Base-by-base conservation (phyloP, 2,888 invertebrate species). In the Xanthia icteritia region DNA sequence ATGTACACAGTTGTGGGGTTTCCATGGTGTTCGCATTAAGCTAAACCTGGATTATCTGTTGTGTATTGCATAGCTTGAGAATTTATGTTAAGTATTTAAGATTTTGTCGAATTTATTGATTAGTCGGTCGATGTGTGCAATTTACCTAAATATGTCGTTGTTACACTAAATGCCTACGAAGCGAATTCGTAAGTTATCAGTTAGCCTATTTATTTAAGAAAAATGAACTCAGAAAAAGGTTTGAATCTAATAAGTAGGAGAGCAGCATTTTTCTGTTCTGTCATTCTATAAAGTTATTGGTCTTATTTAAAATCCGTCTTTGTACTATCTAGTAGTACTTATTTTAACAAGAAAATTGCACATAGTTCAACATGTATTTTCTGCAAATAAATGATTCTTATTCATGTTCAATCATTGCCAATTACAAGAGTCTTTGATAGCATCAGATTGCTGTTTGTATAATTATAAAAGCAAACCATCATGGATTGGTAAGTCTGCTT, bases 401-500 rank as follows among this genome's bases (percentile, higher is more conserved):
- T 27, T 60, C 54, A 65, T 54, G 54, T 79, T 27, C 17, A 42
- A 13, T 20, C 54, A 45, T 48, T 54, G n/a, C 58, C 72, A 76
- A 76, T 81, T 85, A 73, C 45, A 60, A 71, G 48, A 31, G 31
- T 61, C 63, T 75, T 75, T 64, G 75, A 60, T 64, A 64, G 20
- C 58, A 51, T 36, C 39, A 54, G 63, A 72, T 84, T 72, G n/a
- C 42, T 84, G 45, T 84, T 81, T 84, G 36, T 64, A n/a, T 81
- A 79, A 81, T 81, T 79, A 71, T 58, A 66, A 84, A 79, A 60
- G 84, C 64, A 81, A 81, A 79, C 54, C 67, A n/a, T 31, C 36
- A 64, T 42, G 51, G 58, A 84, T 74, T 70, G 67, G 67, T 51
- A 63, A 61, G 60, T 27, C 65, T 77, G 36, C n/a, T 79, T 54